A percentile compares a stretch with the other conserved stretches of the same genome.
phyloP scores from a whole-genome alignment of 2,113 vertebrate species.

The Eulemur macaco region DNA sequence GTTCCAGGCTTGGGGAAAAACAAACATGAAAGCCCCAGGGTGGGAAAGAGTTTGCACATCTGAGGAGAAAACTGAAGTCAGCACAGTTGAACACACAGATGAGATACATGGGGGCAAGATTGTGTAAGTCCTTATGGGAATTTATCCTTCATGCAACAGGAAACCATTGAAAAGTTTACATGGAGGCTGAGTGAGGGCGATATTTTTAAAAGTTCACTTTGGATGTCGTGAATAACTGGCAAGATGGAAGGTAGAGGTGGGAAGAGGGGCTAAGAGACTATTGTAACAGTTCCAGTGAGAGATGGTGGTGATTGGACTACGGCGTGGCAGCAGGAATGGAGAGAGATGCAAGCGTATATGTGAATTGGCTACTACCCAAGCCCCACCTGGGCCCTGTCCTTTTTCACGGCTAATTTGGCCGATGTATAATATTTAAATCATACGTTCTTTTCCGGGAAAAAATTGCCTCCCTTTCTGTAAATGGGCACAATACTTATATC shows the following conservation, averaged over 20 bases:
- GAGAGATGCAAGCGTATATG: fast-evolving
- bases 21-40: background rate
- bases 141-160: too few species aligned
- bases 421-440: background rate
- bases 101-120: background rate
- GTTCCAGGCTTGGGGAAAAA: background rate
- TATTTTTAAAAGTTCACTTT: background rate
- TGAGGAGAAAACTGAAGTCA: background rate
- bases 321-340: background rate
- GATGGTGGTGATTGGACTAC: background rate
- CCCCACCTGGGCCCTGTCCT: background rate
- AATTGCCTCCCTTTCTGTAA: background rate
- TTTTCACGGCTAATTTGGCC: background rate
- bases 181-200: background rate
- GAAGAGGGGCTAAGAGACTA: background rate
- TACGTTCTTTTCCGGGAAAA: background rate
- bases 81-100: background rate
- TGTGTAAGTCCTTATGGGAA: background rate
- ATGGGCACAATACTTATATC: background rate
- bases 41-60: background rate
- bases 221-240: background rate
- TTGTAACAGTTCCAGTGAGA: background rate
- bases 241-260: background rate
- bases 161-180: background rate
- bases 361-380: background rate